phyloP scores from a whole-genome alignment of 2,888 invertebrate species.

The Sturmia bella region DNA sequence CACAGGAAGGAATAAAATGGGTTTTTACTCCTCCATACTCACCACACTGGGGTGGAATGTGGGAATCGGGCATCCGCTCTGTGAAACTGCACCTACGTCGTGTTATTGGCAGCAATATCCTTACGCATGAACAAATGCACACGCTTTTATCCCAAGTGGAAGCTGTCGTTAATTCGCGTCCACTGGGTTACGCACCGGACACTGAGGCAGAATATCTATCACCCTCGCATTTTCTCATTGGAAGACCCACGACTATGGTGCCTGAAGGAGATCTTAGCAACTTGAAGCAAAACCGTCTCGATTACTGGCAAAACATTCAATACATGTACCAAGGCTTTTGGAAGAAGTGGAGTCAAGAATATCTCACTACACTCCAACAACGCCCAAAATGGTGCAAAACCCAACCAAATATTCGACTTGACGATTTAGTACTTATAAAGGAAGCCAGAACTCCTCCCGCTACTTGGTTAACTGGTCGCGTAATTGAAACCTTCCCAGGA shows the following conservation, averaged over 20 bases:
- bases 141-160: conserved; percentile 67
- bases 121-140: conserved; percentile 26
- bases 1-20: conserved; percentile 57
- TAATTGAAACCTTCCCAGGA: conserved; percentile 17
- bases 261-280: conserved; percentile 5
- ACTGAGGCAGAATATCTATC: conserved; percentile 14
- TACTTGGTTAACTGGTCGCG: conserved; percentile 10
- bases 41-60: not conserved
- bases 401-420: conserved; percentile 7
- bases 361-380: conserved; percentile 41
- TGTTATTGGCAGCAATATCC: conserved; percentile 20
- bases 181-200: conserved; percentile 14
- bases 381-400: conserved; percentile 29
- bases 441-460: conserved; percentile 4
- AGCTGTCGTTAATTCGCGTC: conserved; percentile 51
- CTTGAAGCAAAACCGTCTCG: conserved; percentile 4
- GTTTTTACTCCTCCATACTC: conserved; percentile 23
- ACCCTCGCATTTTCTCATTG: conserved; percentile 50
- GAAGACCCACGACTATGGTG: conserved; percentile 27
- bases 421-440: too few species aligned
- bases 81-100: conserved; percentile 52
- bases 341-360: conserved; percentile 23
- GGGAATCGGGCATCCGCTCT: conserved; percentile 34
- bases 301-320: conserved; percentile 48
- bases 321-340: conserved; percentile 46